phyloP scores from a whole-genome alignment of 2,797 vertebrate species.

The Buphagus erythrorhynchus region DNA sequence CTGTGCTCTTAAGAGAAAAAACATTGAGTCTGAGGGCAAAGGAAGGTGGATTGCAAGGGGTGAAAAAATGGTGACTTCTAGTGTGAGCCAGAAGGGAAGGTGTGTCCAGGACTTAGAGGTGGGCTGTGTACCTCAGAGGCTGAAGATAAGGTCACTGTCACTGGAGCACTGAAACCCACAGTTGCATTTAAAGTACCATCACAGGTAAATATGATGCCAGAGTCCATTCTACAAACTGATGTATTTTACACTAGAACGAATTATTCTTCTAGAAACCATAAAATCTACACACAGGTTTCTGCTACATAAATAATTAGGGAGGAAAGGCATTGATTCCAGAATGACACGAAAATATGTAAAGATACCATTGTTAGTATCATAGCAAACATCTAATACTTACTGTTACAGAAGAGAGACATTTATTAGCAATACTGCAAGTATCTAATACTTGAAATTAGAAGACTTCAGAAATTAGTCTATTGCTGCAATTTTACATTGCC shows the following conservation, averaged over 20 bases:
- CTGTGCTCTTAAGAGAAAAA: not conserved
- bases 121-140: not conserved
- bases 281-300: not conserved
- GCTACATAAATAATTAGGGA: not conserved
- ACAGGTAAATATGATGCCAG: not conserved
- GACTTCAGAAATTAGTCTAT: not conserved
- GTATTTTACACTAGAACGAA: not conserved
- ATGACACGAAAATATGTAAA: not conserved
- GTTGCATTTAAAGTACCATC: not conserved
- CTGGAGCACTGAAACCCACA: not conserved
- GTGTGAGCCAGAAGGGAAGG: not conserved
- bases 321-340: not conserved
- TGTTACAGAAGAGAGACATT: not conserved
- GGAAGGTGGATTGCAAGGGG: not conserved
- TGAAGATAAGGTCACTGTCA: not conserved
- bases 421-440: not conserved
- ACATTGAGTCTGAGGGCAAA: not conserved
- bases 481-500: not conserved
- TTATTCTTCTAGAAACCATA: not conserved
- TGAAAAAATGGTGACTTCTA: not conserved
- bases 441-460: not conserved
- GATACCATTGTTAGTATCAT: not conserved
- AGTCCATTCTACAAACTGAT: not conserved
- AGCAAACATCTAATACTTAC: not conserved
- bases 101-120: not conserved